Base-by-base conservation (phyloP, 2,113 vertebrate genomes). In the Bubo bubo region DNA sequence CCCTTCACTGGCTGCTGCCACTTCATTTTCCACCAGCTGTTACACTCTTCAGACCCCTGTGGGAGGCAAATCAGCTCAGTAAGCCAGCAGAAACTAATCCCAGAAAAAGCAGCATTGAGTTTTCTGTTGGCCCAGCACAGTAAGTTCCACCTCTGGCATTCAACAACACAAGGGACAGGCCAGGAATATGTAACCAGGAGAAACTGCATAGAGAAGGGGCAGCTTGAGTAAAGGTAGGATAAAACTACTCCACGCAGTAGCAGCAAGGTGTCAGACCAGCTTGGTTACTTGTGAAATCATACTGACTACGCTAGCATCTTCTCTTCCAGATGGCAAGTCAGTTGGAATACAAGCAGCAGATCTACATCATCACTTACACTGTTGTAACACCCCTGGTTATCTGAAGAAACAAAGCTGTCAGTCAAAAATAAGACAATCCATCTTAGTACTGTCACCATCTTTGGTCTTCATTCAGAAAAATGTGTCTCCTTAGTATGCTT, bases 261-360 rank as follows among this genome's bases (percentile, higher is more conserved):
- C 59, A 88, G 67, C 2, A 17, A 96, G 90, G 90, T 4, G 66
- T 90, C 53, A 91, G 93, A 93, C 91, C 84, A 88, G 92, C 87
- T 49, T 47, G 62, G 87, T 37, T 90, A 93, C 90, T 91, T 79
- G 81, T 90, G 92, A 95, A 94, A 96, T 75, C 71, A 35, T 16
- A 35, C 52, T 58, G 82, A 72, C 79, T 90, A 71, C 0, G 0
- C 35, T 4, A 79, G 84, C 62, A 55, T 67, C 39, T 81, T 85
- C 62, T 85, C 11, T 86, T 91, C 81, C 92, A 93, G 84, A 62
- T 49, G 87, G 95, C 47, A 91, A 79, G 2, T 14, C 64, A 76
- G 21, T 17, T 58, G 72, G 70, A 93, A 53, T 18, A 82, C 77
- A 95, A 91, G 71, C 60, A 91, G 84, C 91, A 43, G 70, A 79